A percentile compares a stretch with the other conserved stretches of the same genome.
Evolutionary conservation across 2,888 invertebrate genomes (phyloP).

Genomic region (Tachina fera): DNA sequence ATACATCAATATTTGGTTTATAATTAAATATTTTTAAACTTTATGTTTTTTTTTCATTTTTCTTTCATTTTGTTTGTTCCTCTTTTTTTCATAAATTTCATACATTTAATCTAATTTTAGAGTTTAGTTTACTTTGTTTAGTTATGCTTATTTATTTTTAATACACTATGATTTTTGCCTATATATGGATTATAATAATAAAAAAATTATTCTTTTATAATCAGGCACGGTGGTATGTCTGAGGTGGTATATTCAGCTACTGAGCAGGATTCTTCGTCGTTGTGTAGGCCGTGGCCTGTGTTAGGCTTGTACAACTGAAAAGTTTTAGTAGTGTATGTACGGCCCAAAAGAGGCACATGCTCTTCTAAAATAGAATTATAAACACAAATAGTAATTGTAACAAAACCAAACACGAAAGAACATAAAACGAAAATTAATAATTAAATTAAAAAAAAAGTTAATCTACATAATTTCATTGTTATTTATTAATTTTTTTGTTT

Average conservation of each 20-base stretch:
- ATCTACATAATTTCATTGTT: conserved; percentile 1
- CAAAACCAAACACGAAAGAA: conserved; percentile 70
- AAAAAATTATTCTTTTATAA: conserved; percentile 65
- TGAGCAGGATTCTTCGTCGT: conserved; percentile 67
- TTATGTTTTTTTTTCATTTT: conserved; percentile 28
- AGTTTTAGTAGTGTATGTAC: conserved; percentile 79
- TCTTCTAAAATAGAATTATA: conserved; percentile 83
- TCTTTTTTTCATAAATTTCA: conserved; percentile 22
- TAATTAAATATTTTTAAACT: neutral
- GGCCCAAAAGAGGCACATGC: conserved; percentile 84
- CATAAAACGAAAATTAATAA: conserved; percentile 42
- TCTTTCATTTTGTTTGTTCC: conserved; percentile 23
- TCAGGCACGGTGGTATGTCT: conserved; percentile 69
- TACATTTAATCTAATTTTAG: conserved; percentile 26
- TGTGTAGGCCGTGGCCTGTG: conserved; percentile 56
- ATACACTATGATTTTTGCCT: neutral
- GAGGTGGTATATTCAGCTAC: conserved; percentile 67
- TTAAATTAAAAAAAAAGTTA: conserved; percentile 15
- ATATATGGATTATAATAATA: conserved; percentile 22
- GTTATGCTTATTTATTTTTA: conserved; percentile 23
- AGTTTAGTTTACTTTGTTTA: conserved; percentile 28
- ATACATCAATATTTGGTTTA: conserved; percentile 67
- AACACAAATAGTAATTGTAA: conserved; percentile 76
- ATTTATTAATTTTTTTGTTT: neutral
- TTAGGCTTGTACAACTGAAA: conserved; percentile 72